These are phyloP conservation scores for Liasis olivaceus DNA, from an alignment of 2,797 vertebrate species.

Conservation along the genomic window DNA sequence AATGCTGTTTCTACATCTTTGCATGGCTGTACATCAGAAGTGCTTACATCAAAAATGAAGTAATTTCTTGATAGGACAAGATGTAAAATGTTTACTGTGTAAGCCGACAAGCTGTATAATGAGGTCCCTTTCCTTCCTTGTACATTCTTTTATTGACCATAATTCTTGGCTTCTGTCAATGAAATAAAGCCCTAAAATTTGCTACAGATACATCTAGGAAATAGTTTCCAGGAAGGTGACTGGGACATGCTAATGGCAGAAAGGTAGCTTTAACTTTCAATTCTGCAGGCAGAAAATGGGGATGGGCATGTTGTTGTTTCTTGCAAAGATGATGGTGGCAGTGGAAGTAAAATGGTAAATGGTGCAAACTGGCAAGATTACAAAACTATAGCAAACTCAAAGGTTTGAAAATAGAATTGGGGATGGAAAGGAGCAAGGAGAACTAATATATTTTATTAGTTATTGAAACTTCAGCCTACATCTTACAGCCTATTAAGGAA, in stretches of 20 bases:
- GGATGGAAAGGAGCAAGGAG: conserved; percentile 44
- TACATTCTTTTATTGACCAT: conserved; percentile 6
- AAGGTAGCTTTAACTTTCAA: conserved; percentile 49
- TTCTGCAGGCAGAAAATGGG: conserved; percentile 38
- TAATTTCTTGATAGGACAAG: conserved; percentile 1
- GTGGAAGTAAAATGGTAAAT: conserved; percentile 57
- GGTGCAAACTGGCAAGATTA: conserved; percentile 69
- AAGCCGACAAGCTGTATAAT: not conserved
- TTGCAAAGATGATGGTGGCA: conserved; percentile 50
- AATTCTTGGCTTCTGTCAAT: conserved; percentile 37
- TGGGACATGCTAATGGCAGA: conserved; percentile 37
- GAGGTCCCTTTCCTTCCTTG: not conserved
- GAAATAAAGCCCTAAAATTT: conserved; percentile 38
- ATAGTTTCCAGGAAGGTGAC: conserved; percentile 47
- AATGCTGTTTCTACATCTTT: not conserved
- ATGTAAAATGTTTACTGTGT: fast-evolving
- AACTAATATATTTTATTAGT: conserved; percentile 53
- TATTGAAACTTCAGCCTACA: conserved; percentile 36
- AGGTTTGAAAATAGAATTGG: conserved; percentile 68
- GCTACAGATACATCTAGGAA: conserved; percentile 44
- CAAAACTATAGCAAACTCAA: conserved; percentile 62
- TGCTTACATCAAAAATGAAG: conserved; percentile 1
- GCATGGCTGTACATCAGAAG: not conserved
- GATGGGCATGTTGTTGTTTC: conserved; percentile 37
- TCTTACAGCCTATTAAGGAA: conserved; percentile 41